Evolutionary conservation across 1,140 invertebrate genomes (phyloP), one percentile per base, ranked within the genome.

Genomic region (Apolygus lucorum): DNA sequence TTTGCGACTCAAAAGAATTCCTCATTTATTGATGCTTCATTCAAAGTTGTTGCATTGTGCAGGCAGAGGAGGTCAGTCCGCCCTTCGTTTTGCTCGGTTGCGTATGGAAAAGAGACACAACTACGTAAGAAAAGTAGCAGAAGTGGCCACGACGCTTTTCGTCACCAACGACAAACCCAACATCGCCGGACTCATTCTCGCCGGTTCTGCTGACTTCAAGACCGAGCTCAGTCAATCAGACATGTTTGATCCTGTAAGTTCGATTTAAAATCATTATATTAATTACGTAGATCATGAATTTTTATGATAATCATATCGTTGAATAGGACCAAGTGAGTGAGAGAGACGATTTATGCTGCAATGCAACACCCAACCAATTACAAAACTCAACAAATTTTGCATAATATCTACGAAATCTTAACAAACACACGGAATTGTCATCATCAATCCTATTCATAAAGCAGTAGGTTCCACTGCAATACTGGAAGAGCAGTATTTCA

Each of bases 101-200:
- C 87, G 98, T 76, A 98, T 99, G 95, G 98, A 99, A 84, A 99
- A 99, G 78, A 85, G 98, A 74, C 98, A 99, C 84, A 99, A 99
- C 80, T 99, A 99, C 79, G 96, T 99, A 34, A 84, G 98, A 73
- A 99, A 99, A 86, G 96, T 99, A 63, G 96, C 97, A 22, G 98
- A 99, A 84, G 95, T 96, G 0, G 96, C 97, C 8, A 96, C 95
- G 1, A 90, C 95, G 78, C 82, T 99, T 72, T 99, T 97, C 81
- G 98, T 99, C 76, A 90, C 93, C 67, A 98, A 96, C 73, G 98
- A 99, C 79, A 95, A 96, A 78, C 93, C 95, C 26, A 98, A 98
- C 78, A 94, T 98, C 73, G 92, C 95, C 72, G 97, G 98, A 54
- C 85, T 99, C 17, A 97, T 99, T 76, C 82, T 99, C 64, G 98